phyloP scores from a whole-genome alignment of 1,140 invertebrate species.

The Nasonia longicornis region DNA sequence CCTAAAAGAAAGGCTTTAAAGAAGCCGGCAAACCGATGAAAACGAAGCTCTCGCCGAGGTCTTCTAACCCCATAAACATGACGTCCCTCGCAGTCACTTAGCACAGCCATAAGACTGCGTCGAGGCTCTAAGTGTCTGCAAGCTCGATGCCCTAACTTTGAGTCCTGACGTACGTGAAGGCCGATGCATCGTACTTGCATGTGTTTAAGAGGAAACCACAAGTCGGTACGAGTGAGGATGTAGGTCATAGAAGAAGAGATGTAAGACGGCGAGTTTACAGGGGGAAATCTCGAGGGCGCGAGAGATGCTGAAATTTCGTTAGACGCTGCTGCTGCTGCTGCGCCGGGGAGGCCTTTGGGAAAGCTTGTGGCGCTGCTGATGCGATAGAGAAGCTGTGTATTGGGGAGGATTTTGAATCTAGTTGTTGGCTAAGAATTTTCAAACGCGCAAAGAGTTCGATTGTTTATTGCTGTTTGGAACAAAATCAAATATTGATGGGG shows the following conservation, averaged over 20 bases:
- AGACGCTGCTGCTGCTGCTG: too few relatives aligned
- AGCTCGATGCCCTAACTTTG: neutral
- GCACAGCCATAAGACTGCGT: neutral
- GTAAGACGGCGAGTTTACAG: too few relatives aligned
- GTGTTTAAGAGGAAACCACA: neutral
- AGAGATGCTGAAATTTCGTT: too few relatives aligned
- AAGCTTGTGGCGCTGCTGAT: too few relatives aligned
- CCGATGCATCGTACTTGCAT: neutral
- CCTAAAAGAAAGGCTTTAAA: neutral
- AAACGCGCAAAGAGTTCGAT: too few relatives aligned
- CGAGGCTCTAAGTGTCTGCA: neutral
- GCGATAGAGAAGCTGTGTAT: too few relatives aligned
- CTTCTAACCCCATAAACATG: neutral
- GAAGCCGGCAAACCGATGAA: neutral
- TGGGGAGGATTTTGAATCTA: too few relatives aligned
- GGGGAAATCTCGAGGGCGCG: too few relatives aligned
- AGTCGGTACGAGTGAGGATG: neutral
- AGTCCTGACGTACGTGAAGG: neutral
- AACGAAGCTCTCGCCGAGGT: neutral
- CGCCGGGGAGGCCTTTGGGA: too few relatives aligned
- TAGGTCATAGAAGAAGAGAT: neutral
- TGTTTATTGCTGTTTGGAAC: too few relatives aligned
- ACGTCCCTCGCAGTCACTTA: neutral
- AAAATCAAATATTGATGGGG: neutral
- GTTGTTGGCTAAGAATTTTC: too few relatives aligned